Percentiles rank a stretch among this genome's conserved stretches.
These are phyloP conservation scores for Drosophila rubida DNA, from an alignment of 2,888 invertebrate species.

Conservation along the genomic window DNA sequence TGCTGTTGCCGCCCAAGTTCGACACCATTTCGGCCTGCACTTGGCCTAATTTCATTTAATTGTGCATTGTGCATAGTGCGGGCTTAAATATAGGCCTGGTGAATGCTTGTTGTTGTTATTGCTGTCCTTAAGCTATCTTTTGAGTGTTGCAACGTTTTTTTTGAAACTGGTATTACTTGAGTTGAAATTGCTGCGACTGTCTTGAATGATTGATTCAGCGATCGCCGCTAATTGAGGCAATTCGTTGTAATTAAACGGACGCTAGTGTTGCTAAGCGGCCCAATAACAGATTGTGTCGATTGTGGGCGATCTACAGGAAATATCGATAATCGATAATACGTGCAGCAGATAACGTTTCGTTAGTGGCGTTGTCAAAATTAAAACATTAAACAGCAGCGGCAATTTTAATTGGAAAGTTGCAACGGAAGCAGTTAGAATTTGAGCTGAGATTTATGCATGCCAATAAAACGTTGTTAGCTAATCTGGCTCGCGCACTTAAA, in stretches of 20 bases:
- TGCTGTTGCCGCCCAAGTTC: slow-evolving; percentile 36
- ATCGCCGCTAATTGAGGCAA: slow-evolving; percentile 28
- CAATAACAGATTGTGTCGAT: background rate
- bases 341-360: background rate
- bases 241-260: background rate
- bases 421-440: slow-evolving; percentile 23
- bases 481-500: slow-evolving; percentile 18
- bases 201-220: slow-evolving; percentile 44
- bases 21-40: slow-evolving; percentile 50
- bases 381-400: background rate
- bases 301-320: slow-evolving; percentile 1
- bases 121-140: slow-evolving; percentile 40
- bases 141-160: slow-evolving; percentile 5
- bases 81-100: slow-evolving; percentile 55
- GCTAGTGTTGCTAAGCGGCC: background rate
- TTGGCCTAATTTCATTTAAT: slow-evolving; percentile 67
- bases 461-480: slow-evolving; percentile 33
- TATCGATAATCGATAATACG: background rate
- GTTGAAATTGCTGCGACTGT: slow-evolving; percentile 42
- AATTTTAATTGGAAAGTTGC: slow-evolving; percentile 4
- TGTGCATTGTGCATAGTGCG: background rate
- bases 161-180: slow-evolving; percentile 53
- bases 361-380: background rate
- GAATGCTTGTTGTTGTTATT: slow-evolving; percentile 9
- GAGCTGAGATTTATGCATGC: slow-evolving; percentile 19